A percentile compares a stretch with the other conserved stretches of the same genome.
Conservation (phyloP, 2,888 invertebrate genomes). For the Watsonalla binaria region DNA sequence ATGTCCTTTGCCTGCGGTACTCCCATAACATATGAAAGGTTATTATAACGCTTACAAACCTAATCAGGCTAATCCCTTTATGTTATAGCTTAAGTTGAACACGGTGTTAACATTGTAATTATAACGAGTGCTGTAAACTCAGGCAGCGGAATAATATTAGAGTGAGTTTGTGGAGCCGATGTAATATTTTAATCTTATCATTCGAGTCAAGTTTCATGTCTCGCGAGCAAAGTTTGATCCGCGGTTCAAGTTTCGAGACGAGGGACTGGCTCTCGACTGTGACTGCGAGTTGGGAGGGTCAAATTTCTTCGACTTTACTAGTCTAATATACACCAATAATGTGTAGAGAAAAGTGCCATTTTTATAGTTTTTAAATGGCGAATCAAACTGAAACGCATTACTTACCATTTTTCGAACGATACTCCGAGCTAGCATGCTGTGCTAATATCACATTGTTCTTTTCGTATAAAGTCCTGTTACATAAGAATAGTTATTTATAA, state of each 20-base stretch:
- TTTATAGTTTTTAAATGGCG: no score
- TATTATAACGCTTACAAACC: constrained; percentile 14
- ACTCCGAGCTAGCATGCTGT: no score
- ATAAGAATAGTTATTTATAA: no score
- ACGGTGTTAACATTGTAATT: constrained; percentile 39
- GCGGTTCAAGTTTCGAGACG: constrained; percentile 61
- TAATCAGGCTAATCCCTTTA: constrained; percentile 33
- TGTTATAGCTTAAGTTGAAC: constrained; percentile 28
- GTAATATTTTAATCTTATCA: constrained; percentile 75
- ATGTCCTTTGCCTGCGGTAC: no score
- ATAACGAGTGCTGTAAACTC: constrained; percentile 39
- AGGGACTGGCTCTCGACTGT: constrained; percentile 52
- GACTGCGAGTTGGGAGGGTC: constrained; percentile 27
- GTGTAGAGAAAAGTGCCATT: neutral
- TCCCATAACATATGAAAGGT: neutral
- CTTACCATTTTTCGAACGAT: no score
- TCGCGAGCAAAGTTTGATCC: constrained; percentile 66
- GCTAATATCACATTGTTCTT: no score
- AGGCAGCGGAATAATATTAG: constrained; percentile 43
- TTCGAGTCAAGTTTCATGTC: constrained; percentile 67
- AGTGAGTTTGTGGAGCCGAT: constrained; percentile 54
- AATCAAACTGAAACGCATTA: no score
- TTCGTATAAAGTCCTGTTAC: no score
- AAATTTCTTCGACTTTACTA: neutral
- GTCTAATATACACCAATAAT: neutral